phyloP scores from a whole-genome alignment of 2,888 invertebrate species.

The Pristionchus arcanus region DNA sequence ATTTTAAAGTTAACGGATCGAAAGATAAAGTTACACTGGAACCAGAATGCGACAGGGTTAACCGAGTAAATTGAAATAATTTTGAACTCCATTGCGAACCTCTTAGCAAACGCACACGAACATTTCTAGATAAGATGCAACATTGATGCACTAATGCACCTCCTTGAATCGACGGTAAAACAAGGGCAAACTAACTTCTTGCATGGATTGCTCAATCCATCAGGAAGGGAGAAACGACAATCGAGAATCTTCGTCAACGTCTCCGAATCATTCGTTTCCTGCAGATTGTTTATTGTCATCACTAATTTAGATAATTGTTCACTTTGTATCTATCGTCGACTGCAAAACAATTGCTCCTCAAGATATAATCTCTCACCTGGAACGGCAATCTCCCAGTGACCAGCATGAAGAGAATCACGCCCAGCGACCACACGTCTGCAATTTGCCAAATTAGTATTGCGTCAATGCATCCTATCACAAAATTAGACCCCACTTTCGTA shows the following conservation, averaged over 20 bases:
- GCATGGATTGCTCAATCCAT: conserved; percentile 90
- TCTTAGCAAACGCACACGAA: too few species aligned
- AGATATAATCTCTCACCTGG: conserved; percentile 60
- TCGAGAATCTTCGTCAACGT: conserved; percentile 99
- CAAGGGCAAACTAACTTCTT: conserved; percentile 84
- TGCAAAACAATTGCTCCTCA: too few species aligned
- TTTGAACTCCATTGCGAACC: background rate
- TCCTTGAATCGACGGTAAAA: too few species aligned
- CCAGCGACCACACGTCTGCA: conserved; percentile 96
- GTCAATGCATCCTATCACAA: background rate
- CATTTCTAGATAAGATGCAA: too few species aligned
- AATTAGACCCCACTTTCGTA: background rate
- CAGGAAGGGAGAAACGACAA: conserved; percentile 95
- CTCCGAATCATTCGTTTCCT: conserved; percentile 99
- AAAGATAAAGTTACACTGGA: background rate
- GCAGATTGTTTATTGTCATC: conserved; percentile 80
- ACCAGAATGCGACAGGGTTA: background rate
- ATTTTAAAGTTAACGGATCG: background rate
- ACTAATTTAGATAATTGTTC: too few species aligned
- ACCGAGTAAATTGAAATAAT: background rate
- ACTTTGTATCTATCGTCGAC: too few species aligned
- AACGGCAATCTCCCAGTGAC: conserved; percentile 98
- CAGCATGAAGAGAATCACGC: conserved; percentile 98
- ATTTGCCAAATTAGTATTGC: background rate
- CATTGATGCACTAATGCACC: too few species aligned